Conservation (phyloP, 2,888 invertebrate species). For the Cosmia trapezina region DNA sequence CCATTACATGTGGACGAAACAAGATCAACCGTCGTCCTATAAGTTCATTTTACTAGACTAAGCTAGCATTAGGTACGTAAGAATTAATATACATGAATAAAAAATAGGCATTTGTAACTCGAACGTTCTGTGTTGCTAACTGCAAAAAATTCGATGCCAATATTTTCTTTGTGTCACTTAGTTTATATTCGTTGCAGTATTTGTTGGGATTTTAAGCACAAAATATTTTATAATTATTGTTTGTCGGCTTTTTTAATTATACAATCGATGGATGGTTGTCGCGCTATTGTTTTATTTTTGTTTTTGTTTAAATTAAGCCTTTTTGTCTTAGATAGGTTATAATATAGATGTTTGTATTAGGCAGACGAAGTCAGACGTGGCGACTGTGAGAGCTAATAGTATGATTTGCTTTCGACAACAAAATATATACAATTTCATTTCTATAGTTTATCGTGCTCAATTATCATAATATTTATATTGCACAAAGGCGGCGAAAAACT, state of each 20-base stretch:
- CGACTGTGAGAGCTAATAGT: constrained; percentile 67
- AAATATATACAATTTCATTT: constrained; percentile 56
- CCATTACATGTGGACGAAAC: constrained; percentile 63
- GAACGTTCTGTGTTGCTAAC: constrained; percentile 81
- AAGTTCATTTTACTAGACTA: constrained; percentile 83
- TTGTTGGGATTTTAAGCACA: constrained; percentile 80
- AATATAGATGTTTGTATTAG: constrained; percentile 85
- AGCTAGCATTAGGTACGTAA: constrained; percentile 85
- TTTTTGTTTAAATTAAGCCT: constrained; percentile 78
- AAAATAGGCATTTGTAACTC: constrained; percentile 85
- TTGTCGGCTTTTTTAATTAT: constrained; percentile 77
- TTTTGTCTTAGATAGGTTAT: constrained; percentile 87
- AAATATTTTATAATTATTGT: constrained; percentile 69
- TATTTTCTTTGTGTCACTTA: constrained; percentile 75
- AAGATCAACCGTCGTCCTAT: constrained; percentile 66
- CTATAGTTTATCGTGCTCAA: constrained; percentile 74
- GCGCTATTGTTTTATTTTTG: constrained; percentile 73
- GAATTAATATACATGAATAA: constrained; percentile 76
- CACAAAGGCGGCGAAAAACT: constrained; percentile 67
- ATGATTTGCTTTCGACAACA: constrained; percentile 65
- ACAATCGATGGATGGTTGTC: constrained; percentile 81
- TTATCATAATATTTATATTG: constrained; percentile 67
- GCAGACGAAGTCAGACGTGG: constrained; percentile 74
- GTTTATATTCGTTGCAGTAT: constrained; percentile 83
- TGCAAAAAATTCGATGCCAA: constrained; percentile 72